A percentile compares a stretch with the other conserved stretches of the same genome.
phyloP scores from a whole-genome alignment of 2,888 invertebrate species.

The Spilarctia lutea region DNA sequence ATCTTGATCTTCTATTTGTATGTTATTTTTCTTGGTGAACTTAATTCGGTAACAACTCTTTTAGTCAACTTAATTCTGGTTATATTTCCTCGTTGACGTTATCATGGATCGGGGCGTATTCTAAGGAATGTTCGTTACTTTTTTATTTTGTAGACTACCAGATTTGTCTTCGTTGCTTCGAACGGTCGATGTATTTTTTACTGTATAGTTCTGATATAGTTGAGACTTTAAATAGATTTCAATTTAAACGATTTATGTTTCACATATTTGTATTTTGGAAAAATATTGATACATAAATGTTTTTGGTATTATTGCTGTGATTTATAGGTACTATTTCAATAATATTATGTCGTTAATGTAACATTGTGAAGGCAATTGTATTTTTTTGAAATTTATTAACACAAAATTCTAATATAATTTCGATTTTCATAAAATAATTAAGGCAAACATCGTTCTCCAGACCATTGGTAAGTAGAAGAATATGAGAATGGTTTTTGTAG shows the following conservation, averaged over 20 bases:
- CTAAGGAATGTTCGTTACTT: conserved; percentile 55
- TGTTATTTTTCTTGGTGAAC: conserved; percentile 77
- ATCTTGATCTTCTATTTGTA: conserved; percentile 84
- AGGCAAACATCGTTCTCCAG: not conserved
- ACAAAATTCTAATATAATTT: not conserved
- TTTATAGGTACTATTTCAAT: not conserved
- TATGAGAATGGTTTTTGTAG: not conserved
- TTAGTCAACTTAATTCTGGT: conserved; percentile 77
- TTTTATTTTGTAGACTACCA: conserved; percentile 42
- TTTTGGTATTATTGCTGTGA: not conserved
- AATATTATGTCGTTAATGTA: not conserved
- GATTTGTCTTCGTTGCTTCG: conserved; percentile 46
- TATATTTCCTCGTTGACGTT: conserved; percentile 75
- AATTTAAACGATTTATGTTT: not conserved
- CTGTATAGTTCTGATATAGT: not conserved
- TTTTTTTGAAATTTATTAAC: not conserved
- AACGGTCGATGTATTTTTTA: conserved; percentile 25
- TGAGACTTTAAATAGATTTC: not conserved
- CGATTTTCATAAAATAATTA: not conserved
- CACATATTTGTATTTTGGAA: not conserved
- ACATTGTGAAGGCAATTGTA: not conserved
- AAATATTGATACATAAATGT: not conserved
- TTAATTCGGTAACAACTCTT: conserved; percentile 82
- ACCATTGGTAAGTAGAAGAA: not conserved
- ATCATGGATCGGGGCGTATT: conserved; percentile 68